Percentiles rank a stretch among this genome's conserved stretches.
Conservation (phyloP, 2,888 invertebrate genomes). For the Plutella xylostella region DNA sequence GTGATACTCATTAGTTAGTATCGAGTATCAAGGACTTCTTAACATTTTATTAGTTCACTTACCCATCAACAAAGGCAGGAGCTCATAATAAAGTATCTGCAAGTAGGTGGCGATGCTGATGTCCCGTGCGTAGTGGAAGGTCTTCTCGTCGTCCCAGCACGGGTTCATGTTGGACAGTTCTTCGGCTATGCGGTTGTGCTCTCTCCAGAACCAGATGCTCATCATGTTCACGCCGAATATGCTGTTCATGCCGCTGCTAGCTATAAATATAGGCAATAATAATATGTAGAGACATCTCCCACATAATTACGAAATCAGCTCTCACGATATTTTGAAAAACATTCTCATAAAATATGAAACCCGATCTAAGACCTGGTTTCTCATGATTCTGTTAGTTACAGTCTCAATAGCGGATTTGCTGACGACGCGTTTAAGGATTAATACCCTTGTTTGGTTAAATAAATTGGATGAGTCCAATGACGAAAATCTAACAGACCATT, state of each 20-base stretch:
- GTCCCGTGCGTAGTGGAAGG: conserved; percentile 32
- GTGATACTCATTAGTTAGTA: no score
- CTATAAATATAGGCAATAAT: no score
- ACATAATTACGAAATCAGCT: neutral
- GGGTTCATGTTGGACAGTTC: conserved; percentile 28
- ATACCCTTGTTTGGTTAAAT: no score
- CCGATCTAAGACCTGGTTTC: neutral
- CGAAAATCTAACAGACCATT: no score
- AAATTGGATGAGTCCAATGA: no score
- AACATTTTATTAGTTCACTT: no score
- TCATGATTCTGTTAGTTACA: neutral
- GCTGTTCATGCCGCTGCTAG: conserved; percentile 27
- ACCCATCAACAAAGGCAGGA: conserved; percentile 31
- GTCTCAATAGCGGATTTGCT: neutral
- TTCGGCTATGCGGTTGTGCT: conserved; percentile 32
- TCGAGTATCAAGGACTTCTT: no score
- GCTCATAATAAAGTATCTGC: conserved; percentile 34
- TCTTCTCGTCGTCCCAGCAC: conserved; percentile 33
- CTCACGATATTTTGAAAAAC: neutral
- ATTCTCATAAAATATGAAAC: no score
- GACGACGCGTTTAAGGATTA: no score
- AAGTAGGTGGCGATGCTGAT: conserved; percentile 31
- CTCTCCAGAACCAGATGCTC: conserved; percentile 37
- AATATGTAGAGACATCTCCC: no score
- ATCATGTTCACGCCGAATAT: conserved; percentile 21